Evolutionary conservation across 23 tunicate species (phyloP).

Genomic region (Corella eumyota): DNA sequence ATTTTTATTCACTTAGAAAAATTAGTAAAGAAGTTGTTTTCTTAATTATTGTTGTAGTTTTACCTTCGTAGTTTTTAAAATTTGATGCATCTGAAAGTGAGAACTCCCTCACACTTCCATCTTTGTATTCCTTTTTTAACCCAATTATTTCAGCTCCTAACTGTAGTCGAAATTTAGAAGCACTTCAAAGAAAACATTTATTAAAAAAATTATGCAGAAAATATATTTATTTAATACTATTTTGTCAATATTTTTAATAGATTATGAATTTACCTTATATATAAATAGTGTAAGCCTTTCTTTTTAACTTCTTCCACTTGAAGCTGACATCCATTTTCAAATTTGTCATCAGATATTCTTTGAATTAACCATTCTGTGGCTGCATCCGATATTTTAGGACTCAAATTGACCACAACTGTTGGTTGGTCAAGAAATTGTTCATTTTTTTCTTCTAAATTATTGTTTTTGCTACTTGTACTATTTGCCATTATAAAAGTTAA

Average conservation of each 20-base stretch:
- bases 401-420: conserved; percentile 17
- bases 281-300: conserved; percentile 1
- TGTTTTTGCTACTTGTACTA: no score
- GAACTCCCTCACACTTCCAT: conserved; percentile 50
- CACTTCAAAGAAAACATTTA: conserved; percentile 15
- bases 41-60: background rate
- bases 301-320: conserved; percentile 6
- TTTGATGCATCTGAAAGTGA: conserved; percentile 26
- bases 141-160: conserved; percentile 50
- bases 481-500: no score
- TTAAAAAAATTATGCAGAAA: background rate
- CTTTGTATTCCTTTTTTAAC: conserved; percentile 35
- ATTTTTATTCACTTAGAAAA: background rate
- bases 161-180: conserved; percentile 23
- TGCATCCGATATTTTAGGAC: conserved; percentile 17
- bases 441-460: no score
- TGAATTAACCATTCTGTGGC: conserved; percentile 24
- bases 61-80: conserved; percentile 45
- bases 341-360: conserved; percentile 13
- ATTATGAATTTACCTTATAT: conserved; percentile 13
- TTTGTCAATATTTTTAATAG: no score
- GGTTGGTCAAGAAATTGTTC: no score
- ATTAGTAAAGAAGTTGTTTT: background rate
- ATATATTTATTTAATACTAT: background rate
- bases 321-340: conserved; percentile 29